Evolutionary conservation across 30 jellyfish, hydroid and myxozoan species (phyloP), one percentile per base, ranked within the genome.

Genomic region (Cassiopea xamachana): DNA sequence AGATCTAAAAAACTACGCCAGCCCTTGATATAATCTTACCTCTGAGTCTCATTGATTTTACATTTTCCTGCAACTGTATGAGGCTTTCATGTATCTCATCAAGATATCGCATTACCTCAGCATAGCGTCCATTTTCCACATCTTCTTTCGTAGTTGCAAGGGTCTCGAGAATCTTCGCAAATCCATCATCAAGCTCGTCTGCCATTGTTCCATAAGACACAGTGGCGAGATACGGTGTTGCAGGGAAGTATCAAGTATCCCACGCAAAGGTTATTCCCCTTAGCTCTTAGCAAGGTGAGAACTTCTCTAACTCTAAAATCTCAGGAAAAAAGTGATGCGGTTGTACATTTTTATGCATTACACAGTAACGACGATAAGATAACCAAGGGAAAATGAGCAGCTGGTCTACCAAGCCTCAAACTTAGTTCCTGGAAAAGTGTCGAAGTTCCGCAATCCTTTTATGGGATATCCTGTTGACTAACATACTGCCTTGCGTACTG

Each of bases 101-200:
- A 62, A 51, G 27, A 47, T 19, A 2, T 27, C 68, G 46, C 64
- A 16, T 46, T 10, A 45, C 46, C 51, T 47, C 44, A 15, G 3
- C 78, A 18, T 44, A 64, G 61, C 39, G 13, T 51, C 79, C 89
- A 7, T 18, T 48, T 3, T 44, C 77, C 51, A 60, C 48, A 15
- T 80, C 45, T 19, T 59, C 68, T 80, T 45, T 49, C 62, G 80
- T 45, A 17, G 61, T 27, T 39, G 79, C 76, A 39, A 80, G 19
- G 17, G 13, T 62, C 44, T 80, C 18, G 73, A 46, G 61, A 80
- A 80, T 39, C 79, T 80, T 62, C 7, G 79, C 89, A 14, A 80
- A 80, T 0, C 69, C 89, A 17, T 60, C 79, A 45, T 62, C 89
- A 59, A 80, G 7, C 7, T 10, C 61, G 39, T 80, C 89, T 50